Evolutionary conservation across 1,140 invertebrate genomes (phyloP).

Genomic region (Ruditapes philippinarum): DNA sequence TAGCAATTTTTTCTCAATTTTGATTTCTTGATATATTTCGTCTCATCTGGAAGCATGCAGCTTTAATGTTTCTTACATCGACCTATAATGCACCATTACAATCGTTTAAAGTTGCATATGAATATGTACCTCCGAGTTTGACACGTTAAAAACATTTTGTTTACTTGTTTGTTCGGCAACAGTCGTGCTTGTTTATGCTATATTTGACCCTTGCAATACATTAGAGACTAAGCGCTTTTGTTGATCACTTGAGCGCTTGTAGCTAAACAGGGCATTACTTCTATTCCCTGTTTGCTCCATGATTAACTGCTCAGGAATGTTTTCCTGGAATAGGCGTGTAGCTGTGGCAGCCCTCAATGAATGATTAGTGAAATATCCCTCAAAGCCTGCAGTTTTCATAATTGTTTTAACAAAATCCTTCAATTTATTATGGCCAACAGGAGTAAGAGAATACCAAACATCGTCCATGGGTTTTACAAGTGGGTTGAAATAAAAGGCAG

Average conservation of each 20-base stretch:
- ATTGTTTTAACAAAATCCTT: conserved; percentile 7
- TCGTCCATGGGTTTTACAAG: neutral
- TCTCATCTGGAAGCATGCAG: too few species aligned
- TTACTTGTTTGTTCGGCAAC: too few species aligned
- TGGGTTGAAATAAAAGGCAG: conserved; percentile 1
- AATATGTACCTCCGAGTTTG: too few species aligned
- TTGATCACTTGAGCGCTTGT: conserved; percentile 5
- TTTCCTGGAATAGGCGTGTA: neutral
- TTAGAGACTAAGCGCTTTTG: neutral
- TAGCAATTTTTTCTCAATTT: too few species aligned
- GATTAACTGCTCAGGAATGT: neutral
- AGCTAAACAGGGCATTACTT: neutral
- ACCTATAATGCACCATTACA: too few species aligned
- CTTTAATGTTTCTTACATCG: too few species aligned
- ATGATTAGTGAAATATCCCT: conserved; percentile 2
- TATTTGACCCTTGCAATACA: neutral
- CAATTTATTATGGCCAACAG: conserved; percentile 2
- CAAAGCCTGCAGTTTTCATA: neutral
- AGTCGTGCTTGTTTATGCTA: too few species aligned
- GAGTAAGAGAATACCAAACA: conserved; percentile 10
- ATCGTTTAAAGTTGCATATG: too few species aligned
- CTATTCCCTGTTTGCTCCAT: conserved; percentile 1
- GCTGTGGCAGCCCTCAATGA: conserved; percentile 1
- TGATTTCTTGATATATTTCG: too few species aligned
- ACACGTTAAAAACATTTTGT: too few species aligned